phyloP scores from a whole-genome alignment of 2,888 invertebrate species.

The Lepidochrysops patricia region DNA sequence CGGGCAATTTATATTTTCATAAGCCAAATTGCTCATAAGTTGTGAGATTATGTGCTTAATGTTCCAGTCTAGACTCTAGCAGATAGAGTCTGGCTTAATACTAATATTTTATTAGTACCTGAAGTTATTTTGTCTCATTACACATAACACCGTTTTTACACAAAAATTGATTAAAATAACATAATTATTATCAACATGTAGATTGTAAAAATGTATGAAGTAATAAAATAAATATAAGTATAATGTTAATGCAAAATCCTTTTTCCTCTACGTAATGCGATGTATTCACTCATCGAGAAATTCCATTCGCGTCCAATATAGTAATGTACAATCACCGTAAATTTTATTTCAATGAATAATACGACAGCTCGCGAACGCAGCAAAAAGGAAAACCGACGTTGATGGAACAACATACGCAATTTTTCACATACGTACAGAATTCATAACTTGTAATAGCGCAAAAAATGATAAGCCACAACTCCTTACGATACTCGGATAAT shows the following conservation, averaged over 20 bases:
- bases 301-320: not conserved
- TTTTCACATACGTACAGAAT: not conserved
- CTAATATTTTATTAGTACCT: not conserved
- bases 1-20: not conserved
- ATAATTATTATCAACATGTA: no score
- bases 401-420: conserved; percentile 1
- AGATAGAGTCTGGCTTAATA: not conserved
- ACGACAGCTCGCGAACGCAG: not conserved
- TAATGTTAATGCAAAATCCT: not conserved
- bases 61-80: not conserved
- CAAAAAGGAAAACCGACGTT: not conserved
- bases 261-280: not conserved
- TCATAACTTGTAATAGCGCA: not conserved
- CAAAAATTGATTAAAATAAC: no score
- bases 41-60: not conserved
- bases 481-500: conserved; percentile 1
- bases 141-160: no score
- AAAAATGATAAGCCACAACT: not conserved
- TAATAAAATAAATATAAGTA: no score
- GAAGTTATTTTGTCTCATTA: not conserved
- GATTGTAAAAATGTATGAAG: no score
- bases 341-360: not conserved
- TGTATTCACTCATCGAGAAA: not conserved
- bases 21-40: conserved; percentile 6
- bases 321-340: conserved; percentile 6